phyloP scores from a whole-genome alignment of 2,888 invertebrate species.

The Caenorhabditis plicata region DNA sequence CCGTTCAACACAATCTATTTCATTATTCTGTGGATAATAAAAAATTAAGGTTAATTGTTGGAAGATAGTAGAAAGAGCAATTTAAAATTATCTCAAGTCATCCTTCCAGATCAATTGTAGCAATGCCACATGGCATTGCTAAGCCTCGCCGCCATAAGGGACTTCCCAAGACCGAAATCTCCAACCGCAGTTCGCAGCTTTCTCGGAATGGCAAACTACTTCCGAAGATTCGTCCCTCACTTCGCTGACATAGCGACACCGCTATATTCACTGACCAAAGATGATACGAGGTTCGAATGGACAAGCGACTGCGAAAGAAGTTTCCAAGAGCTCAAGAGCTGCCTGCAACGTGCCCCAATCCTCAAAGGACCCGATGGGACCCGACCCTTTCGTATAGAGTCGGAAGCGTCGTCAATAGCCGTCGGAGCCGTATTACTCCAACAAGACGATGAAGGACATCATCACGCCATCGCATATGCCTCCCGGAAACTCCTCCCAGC shows the following conservation, averaged over 20 bases:
- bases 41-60: too few species aligned
- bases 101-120: too few species aligned
- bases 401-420: constrained; percentile 25
- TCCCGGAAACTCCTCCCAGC: constrained; percentile 12
- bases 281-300: constrained; percentile 17
- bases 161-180: constrained; percentile 18
- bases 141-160: constrained; percentile 15
- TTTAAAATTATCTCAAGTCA: too few species aligned
- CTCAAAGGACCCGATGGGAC: constrained; percentile 7
- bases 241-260: constrained; percentile 36
- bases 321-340: constrained; percentile 23
- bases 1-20: too few species aligned
- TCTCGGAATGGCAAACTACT: constrained; percentile 35
- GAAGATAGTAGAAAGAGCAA: too few species aligned
- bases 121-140: too few species aligned
- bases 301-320: constrained; percentile 5
- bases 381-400: constrained; percentile 21
- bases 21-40: too few species aligned
- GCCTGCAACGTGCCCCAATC: constrained; percentile 19
- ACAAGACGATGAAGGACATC: constrained; percentile 2
- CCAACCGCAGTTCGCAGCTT: constrained; percentile 20
- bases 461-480: constrained; percentile 25
- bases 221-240: constrained; percentile 29
- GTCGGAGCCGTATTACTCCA: constrained; percentile 27
- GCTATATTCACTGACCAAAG: constrained; percentile 29